A percentile compares a stretch with the other conserved stretches of the same genome.
phyloP scores from a whole-genome alignment of 2,113 vertebrate genomes.

The Paracanthobrama guichenoti region DNA sequence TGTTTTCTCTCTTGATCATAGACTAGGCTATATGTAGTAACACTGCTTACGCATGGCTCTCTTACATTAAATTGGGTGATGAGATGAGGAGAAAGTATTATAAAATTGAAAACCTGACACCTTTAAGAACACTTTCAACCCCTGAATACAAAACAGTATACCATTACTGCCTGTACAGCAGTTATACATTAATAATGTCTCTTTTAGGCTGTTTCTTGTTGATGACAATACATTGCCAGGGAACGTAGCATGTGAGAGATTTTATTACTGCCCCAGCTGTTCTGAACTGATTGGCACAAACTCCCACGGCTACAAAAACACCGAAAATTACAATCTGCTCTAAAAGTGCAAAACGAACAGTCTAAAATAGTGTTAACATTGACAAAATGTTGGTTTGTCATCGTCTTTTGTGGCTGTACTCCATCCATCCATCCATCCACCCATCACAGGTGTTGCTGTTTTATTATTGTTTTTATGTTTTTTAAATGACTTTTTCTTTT shows the following conservation, averaged over 20 bases:
- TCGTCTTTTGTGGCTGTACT: neutral
- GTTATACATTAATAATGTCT: constrained; percentile 9
- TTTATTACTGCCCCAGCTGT: constrained; percentile 1
- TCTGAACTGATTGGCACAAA: neutral
- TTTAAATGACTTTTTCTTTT: neutral
- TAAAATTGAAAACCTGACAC: neutral
- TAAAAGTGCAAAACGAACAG: constrained; percentile 15
- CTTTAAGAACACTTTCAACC: neutral
- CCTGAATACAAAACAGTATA: neutral
- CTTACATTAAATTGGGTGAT: neutral
- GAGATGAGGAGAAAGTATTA: neutral
- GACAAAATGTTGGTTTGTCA: neutral
- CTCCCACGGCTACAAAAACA: neutral
- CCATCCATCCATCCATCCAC: no score
- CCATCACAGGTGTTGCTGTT: neutral
- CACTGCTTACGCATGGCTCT: neutral
- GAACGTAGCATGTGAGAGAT: neutral
- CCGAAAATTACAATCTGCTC: constrained; percentile 6
- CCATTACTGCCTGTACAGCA: neutral
- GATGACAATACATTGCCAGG: constrained; percentile 6
- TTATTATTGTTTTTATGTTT: neutral
- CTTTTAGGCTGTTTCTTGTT: neutral
- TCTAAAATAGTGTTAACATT: neutral
- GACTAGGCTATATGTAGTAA: neutral
- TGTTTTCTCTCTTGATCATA: neutral